A percentile compares a stretch with the other conserved stretches of the same genome.
Evolutionary conservation across 1,140 invertebrate genomes (phyloP).

Genomic region (Oryctes rhinoceros): DNA sequence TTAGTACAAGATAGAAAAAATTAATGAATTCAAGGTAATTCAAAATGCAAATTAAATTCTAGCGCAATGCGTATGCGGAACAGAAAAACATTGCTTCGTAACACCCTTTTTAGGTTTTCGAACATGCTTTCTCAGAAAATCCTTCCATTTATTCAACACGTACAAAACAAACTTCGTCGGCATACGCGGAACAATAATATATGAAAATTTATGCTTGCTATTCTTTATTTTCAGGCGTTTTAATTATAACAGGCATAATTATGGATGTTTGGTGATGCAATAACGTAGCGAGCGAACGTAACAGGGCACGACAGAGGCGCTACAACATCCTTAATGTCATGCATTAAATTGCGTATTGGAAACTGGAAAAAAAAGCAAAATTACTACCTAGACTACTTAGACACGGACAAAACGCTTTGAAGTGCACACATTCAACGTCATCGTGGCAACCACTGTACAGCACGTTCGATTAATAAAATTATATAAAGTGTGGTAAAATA

Average conservation of each 20-base stretch:
- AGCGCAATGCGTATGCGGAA: too few relatives aligned
- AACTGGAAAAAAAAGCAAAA: background rate
- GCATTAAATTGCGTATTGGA: constrained; percentile 27
- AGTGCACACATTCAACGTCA: background rate
- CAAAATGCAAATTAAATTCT: too few relatives aligned
- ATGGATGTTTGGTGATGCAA: constrained; percentile 31
- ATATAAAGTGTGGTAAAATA: constrained; percentile 21
- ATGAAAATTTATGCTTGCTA: constrained; percentile 26
- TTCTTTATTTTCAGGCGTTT: constrained; percentile 22
- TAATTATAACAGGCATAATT: constrained; percentile 21
- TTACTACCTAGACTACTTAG: constrained; percentile 3
- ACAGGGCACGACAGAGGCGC: background rate
- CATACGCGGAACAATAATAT: constrained; percentile 6
- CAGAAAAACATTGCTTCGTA: too few relatives aligned
- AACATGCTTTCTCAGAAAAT: too few relatives aligned
- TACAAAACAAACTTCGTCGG: background rate
- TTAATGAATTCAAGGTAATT: too few relatives aligned
- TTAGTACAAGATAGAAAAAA: too few relatives aligned
- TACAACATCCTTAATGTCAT: constrained; percentile 26
- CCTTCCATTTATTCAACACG: too few relatives aligned
- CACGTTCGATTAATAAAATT: background rate
- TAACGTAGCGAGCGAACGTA: background rate
- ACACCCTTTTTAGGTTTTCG: too few relatives aligned
- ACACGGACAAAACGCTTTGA: background rate
- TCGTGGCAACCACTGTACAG: background rate